These are phyloP conservation scores for Diaprepes abbreviatus DNA, from an alignment of 2,888 invertebrate species.

Conservation along the genomic window DNA sequence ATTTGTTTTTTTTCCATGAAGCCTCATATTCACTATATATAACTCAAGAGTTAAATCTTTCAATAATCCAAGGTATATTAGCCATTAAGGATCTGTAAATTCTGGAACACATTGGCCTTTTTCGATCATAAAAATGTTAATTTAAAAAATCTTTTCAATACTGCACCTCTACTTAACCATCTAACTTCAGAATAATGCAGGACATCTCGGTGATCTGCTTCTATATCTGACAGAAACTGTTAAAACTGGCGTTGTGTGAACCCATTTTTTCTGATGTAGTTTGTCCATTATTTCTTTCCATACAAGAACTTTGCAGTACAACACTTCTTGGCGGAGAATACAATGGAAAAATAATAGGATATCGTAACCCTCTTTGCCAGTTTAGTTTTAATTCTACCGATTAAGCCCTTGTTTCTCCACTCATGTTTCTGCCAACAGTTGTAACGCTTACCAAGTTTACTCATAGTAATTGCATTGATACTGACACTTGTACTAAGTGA, in stretches of 20 bases:
- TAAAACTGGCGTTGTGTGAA: slow-evolving; percentile 34
- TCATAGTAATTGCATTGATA: slow-evolving; percentile 40
- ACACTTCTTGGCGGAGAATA: slow-evolving; percentile 26
- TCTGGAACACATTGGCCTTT: slow-evolving; percentile 17
- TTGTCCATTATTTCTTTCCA: slow-evolving; percentile 37
- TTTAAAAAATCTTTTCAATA: slow-evolving; percentile 34
- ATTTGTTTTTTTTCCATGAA: slow-evolving; percentile 18
- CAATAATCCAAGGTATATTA: slow-evolving; percentile 31
- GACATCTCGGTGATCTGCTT: too few species aligned
- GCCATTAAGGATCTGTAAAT: slow-evolving; percentile 12
- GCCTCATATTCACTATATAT: slow-evolving; percentile 16
- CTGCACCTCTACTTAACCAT: too few species aligned
- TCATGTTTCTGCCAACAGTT: slow-evolving; percentile 49
- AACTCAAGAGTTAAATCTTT: slow-evolving; percentile 33
- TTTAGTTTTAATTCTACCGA: slow-evolving; percentile 19
- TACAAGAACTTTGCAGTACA: too few species aligned
- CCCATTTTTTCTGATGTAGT: slow-evolving; percentile 26
- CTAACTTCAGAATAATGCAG: too few species aligned
- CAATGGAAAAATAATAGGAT: slow-evolving; percentile 69
- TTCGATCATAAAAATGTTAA: slow-evolving; percentile 28
- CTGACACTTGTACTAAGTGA: too few species aligned
- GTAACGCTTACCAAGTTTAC: slow-evolving; percentile 45
- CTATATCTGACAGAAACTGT: too few species aligned
- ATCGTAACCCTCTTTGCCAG: slow-evolving; percentile 10
- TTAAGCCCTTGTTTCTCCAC: slow-evolving; percentile 43